A percentile compares a stretch with the other conserved stretches of the same genome.
phyloP scores from a whole-genome alignment of 2,113 vertebrate species.

The Rhynchomys soricoides region DNA sequence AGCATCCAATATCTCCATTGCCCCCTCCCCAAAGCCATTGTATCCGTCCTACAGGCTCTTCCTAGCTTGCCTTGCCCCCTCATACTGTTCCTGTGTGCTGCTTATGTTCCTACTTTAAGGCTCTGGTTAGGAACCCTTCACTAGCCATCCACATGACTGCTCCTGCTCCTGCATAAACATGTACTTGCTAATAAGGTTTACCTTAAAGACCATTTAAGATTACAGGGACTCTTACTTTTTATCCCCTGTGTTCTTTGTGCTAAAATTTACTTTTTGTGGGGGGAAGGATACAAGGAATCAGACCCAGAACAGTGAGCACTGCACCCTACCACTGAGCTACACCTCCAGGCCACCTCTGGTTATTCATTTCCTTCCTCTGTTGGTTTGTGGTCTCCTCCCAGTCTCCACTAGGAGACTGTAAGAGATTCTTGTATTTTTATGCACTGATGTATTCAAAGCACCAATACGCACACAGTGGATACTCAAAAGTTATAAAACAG shows the following conservation, averaged over 20 bases:
- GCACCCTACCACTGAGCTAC: not conserved
- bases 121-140: not conserved
- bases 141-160: not conserved
- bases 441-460: not conserved
- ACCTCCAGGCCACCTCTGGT: not conserved
- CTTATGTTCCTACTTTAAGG: not conserved
- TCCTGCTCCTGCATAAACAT: not conserved
- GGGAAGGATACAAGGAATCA: not conserved
- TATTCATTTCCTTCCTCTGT: not conserved
- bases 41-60: not conserved
- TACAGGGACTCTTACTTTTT: not conserved
- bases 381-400: not conserved
- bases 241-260: not conserved
- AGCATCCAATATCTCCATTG: not conserved
- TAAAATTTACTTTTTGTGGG: not conserved
- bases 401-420: not conserved
- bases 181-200: not conserved
- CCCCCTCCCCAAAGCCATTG: not conserved
- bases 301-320: not conserved
- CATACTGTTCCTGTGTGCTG: not conserved
- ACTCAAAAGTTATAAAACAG: slow-evolving; percentile 9
- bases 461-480: not conserved
- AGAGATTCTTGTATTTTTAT: not conserved
- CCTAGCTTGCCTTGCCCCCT: not conserved
- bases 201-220: not conserved